Evolutionary conservation across 2,113 vertebrate genomes (phyloP).

Genomic region (Chascanopsetta lugubris): DNA sequence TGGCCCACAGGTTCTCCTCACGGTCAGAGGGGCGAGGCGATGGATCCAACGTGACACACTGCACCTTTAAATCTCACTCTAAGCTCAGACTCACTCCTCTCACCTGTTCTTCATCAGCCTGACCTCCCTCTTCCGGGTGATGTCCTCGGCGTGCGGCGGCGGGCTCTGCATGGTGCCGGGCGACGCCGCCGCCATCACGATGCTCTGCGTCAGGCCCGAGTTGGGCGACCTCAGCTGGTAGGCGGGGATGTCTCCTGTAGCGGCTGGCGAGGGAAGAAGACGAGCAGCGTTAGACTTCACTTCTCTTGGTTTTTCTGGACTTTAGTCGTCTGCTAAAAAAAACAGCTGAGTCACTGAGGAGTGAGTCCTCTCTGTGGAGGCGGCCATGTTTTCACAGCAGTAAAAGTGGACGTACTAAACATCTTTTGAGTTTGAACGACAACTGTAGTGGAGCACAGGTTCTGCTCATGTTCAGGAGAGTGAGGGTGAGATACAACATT

Average conservation of each 20-base stretch:
- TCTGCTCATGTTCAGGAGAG: too few relatives aligned
- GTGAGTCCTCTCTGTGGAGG: too few relatives aligned
- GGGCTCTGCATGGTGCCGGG: conserved; percentile 88
- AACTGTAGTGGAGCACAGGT: too few relatives aligned
- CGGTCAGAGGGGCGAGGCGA: too few relatives aligned
- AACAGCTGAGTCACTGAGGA: too few relatives aligned
- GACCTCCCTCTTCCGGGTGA: conserved; percentile 93
- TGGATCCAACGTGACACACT: too few relatives aligned
- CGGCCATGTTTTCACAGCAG: too few relatives aligned
- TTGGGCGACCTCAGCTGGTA: conserved; percentile 94
- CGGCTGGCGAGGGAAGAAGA: conserved; percentile 72
- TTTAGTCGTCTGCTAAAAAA: not conserved
- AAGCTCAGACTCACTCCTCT: not conserved
- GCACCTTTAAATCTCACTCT: too few relatives aligned
- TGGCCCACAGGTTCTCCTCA: too few relatives aligned
- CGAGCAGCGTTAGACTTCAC: not conserved
- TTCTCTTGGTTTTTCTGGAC: not conserved
- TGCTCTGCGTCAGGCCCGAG: conserved; percentile 87
- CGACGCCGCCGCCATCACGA: conserved; percentile 90
- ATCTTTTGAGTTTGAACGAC: too few relatives aligned
- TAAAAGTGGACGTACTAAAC: too few relatives aligned
- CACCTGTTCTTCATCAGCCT: conserved; percentile 96
- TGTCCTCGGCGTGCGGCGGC: conserved; percentile 86
- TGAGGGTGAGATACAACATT: too few relatives aligned
- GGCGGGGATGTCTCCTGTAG: conserved; percentile 92